Base-by-base conservation (phyloP, 2,888 invertebrate genomes). In the Oscheius myriophilus region DNA sequence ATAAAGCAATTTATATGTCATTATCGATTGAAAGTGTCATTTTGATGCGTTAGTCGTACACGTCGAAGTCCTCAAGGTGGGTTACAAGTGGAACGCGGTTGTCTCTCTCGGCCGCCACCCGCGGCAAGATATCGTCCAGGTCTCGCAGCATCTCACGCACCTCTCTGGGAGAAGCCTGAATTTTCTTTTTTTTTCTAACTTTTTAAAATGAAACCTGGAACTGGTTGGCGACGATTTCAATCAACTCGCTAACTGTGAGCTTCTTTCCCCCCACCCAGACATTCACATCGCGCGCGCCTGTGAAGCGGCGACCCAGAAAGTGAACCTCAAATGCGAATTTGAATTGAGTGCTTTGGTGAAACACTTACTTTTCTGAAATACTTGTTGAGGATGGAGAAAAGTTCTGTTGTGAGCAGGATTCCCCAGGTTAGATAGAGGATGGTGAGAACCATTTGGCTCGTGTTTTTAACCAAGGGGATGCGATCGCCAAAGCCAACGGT, bases 401-500 rank as follows among this genome's bases (percentile, higher is more conserved):
- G 67, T 26, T 75, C 72, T 3, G 78, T 76, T n/a, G 75, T 77
- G 4, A 79, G 62, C 43, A 80, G 71, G 46, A 71, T 75, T 33
- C 81, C 81, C 73, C 75, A 77, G 14, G 73, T 66, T 6, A 81
- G 55, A 64, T 78, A 76, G 12, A 68, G 26, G 9, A 73, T 64
- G 25, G 72, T 75, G 43, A 67, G 51, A 7, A 68, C 46, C 26
- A 80, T 64, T 23, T 70, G 66, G 1, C 25, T 9, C 7, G 69
- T 43, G n/a, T 62, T 74, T 7, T 69, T 57, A 0, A 75, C 72
- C 18, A 61, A 26, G 7, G 81, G 81, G 26, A 65, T 26, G 23
- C 67, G 64, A 52, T 81, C 81, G 4, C 81, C 81, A 43, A 80
- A 80, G 18, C 81, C 81, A 21, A 78, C 76, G 1, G 81, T 80